Evolutionary conservation across 2,113 vertebrate species (phyloP).

Genomic region (Pan paniscus): DNA sequence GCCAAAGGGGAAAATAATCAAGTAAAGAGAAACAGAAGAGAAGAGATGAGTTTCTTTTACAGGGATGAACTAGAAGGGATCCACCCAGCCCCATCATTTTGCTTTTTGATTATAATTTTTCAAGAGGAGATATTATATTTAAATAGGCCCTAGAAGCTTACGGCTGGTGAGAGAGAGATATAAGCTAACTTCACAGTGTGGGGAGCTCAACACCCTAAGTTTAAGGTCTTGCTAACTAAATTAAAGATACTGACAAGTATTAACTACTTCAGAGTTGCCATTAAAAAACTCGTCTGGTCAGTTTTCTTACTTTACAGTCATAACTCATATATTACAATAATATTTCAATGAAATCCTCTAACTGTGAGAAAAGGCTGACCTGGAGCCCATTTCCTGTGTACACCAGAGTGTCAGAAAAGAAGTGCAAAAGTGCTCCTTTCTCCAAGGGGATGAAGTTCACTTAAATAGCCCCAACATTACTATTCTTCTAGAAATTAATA

Average conservation of each 20-base stretch:
- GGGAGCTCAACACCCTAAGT: not conserved
- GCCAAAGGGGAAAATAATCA: not conserved
- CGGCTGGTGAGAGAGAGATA: not conserved
- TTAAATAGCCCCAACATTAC: not conserved
- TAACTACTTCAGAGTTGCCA: not conserved
- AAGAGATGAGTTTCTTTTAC: not conserved
- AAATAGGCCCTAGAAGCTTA: not conserved
- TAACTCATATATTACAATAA: not conserved
- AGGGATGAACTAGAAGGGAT: not conserved
- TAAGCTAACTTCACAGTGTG: not conserved
- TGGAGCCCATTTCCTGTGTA: not conserved
- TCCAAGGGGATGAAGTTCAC: not conserved
- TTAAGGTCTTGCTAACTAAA: conserved; percentile 9
- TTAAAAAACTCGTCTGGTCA: not conserved
- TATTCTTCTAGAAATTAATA: not conserved
- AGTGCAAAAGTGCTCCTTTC: not conserved
- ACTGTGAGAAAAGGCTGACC: not conserved
- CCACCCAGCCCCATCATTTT: not conserved
- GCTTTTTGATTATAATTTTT: not conserved
- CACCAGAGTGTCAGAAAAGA: not conserved
- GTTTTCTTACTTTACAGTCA: not conserved
- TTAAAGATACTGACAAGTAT: not conserved
- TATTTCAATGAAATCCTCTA: not conserved
- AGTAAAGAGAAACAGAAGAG: not conserved
- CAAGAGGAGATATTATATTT: not conserved